Evolutionary conservation across 2,113 vertebrate genomes (phyloP), one percentile per base, ranked within the genome.

Genomic region (Larimichthys crocea): DNA sequence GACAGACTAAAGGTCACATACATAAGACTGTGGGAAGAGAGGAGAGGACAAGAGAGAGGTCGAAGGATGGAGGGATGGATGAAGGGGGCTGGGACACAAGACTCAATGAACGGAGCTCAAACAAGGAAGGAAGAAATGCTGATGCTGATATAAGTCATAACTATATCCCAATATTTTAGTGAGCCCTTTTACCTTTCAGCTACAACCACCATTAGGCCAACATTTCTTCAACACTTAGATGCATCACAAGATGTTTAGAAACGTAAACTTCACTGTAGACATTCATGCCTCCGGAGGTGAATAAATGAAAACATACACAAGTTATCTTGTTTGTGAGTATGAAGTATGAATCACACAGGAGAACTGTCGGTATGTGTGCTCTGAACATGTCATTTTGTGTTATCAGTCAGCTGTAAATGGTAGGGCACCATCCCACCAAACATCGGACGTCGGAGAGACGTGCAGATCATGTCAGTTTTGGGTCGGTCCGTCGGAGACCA

Each of bases 1-100:
- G 80, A 46, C 68, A n/a, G 78, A 60, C 63, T 82, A 84, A 82
- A 86, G 86, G 86, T 88, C 86, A 84, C 78, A 69, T 79, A 61
- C 55, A 77, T 61, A 84, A 70, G 72, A 76, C 83, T 90, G 84
- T 88, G 84, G 84, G 86, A 88, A 88, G 81, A 82, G 24, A 59
- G 71, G 10, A 49, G 74, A 53, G 55, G 48, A 79, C 42, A 55
- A 40, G 31, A 61, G 70, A 56, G 72, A 60, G 60, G 15, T 52
- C 5, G 20, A 52, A 40, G 77, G 74, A 53, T 29, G 66, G 46
- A 4, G 31, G 67, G 71, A 40, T 53, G 29, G 62, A 40, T 48
- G 56, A 17, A 48, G 67, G 70, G 68, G 50, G 49, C 14, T 60
- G 67, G 60, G 60, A 26, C 57, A 11, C 15, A 49, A 24, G 67